Evolutionary conservation across 2,797 vertebrate genomes (phyloP).

Genomic region (Ciconia nigra): DNA sequence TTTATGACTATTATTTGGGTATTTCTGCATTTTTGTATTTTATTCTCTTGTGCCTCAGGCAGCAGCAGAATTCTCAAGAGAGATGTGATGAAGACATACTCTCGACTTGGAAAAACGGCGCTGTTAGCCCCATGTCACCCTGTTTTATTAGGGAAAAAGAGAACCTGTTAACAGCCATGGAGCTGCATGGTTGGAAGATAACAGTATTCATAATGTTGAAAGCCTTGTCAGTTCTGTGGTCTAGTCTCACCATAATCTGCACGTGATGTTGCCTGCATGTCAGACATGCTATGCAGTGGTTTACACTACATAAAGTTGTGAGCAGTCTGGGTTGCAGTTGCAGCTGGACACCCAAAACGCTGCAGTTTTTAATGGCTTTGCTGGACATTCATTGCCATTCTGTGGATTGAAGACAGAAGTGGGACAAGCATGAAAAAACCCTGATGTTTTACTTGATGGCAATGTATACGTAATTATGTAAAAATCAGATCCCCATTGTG

Average conservation of each 20-base stretch:
- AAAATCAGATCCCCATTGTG: not conserved
- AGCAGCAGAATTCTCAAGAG: not conserved
- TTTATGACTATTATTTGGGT: not conserved
- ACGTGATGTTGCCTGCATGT: rapidly evolving
- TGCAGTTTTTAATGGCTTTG: not conserved
- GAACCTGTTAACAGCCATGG: not conserved
- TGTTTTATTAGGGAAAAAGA: not conserved
- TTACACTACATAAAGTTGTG: not conserved
- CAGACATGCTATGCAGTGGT: not conserved
- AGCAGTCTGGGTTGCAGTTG: not conserved
- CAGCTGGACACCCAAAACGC: not conserved
- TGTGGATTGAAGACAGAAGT: not conserved
- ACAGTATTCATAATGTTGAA: not conserved
- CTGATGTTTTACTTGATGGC: not conserved
- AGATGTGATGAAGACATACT: not conserved
- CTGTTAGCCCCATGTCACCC: not conserved
- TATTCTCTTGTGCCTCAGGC: not conserved
- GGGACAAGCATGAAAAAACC: not conserved
- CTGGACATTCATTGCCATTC: not conserved
- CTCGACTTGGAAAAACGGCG: not conserved
- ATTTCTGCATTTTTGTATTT: not conserved
- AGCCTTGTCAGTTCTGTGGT: not conserved
- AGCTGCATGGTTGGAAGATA: not conserved
- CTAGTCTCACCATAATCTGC: not conserved
- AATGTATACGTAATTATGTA: not conserved